These are phyloP conservation scores for Vidua chalybeata DNA, from an alignment of 2,113 vertebrate genomes.

Conservation along the genomic window DNA sequence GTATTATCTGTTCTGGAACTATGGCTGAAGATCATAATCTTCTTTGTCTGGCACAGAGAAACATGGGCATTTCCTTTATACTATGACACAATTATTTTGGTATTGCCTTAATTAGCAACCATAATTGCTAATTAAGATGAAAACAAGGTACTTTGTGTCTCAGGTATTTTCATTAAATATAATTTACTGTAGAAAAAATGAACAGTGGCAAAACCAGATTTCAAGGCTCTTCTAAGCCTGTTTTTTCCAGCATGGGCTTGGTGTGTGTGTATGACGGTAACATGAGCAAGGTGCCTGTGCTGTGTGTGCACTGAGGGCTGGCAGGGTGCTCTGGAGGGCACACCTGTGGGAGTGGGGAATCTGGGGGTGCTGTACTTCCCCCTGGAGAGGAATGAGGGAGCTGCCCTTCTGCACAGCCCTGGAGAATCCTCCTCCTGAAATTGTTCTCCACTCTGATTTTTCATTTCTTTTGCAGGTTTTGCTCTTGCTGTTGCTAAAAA, in stretches of 20 bases:
- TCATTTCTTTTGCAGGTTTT: background rate
- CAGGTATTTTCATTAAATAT: background rate
- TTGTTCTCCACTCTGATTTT: background rate
- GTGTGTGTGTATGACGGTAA: accelerated
- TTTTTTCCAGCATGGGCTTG: accelerated
- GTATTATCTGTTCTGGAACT: background rate
- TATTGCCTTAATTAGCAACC: conserved; percentile 7
- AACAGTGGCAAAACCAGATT: background rate
- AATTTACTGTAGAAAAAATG: background rate
- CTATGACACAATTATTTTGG: conserved; percentile 15
- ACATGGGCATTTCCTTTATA: background rate
- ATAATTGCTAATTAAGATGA: background rate
- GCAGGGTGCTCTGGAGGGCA: background rate
- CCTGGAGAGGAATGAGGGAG: background rate
- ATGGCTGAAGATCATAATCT: background rate
- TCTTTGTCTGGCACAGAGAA: background rate
- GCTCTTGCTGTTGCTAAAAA: background rate
- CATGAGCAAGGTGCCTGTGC: accelerated
- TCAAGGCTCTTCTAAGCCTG: background rate
- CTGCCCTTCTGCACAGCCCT: background rate
- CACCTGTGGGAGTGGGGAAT: no score
- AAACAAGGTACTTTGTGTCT: background rate
- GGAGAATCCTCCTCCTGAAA: background rate
- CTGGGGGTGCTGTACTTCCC: background rate
- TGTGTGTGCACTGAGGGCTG: accelerated